A percentile compares a stretch with the other conserved stretches of the same genome.
Conservation (phyloP, 2,113 vertebrate genomes). For the Tetrao urogallus region DNA sequence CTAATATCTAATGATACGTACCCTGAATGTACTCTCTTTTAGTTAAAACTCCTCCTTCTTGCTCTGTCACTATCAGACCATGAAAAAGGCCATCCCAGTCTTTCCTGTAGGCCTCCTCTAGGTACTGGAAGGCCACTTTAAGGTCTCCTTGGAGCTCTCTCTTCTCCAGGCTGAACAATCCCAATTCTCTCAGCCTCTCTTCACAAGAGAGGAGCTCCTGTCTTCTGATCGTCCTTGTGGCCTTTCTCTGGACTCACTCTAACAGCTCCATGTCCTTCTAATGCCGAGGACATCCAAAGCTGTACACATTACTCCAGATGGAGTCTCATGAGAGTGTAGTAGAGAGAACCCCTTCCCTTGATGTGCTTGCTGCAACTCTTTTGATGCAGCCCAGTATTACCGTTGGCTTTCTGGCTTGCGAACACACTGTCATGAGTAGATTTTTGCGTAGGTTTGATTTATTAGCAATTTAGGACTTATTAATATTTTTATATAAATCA, state of each 20-base stretch:
- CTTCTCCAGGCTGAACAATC: not conserved
- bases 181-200: not conserved
- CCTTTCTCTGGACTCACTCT: not conserved
- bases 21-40: not conserved
- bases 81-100: not conserved
- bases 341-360: no score
- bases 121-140: not conserved
- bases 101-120: not conserved
- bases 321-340: no score
- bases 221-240: not conserved
- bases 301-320: no score
- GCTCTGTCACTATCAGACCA: not conserved
- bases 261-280: not conserved
- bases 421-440: no score
- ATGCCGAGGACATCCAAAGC: not conserved
- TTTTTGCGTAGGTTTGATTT: no score
- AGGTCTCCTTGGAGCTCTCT: not conserved
- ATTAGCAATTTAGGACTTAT: no score
- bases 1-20: not conserved
- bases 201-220: not conserved
- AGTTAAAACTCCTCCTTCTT: no score
- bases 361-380: no score
- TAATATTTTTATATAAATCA: no score
- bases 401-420: no score
- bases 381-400: no score